These are phyloP conservation scores for Margaritifera margaritifera DNA, from an alignment of 2,888 invertebrate species.

Conservation along the genomic window DNA sequence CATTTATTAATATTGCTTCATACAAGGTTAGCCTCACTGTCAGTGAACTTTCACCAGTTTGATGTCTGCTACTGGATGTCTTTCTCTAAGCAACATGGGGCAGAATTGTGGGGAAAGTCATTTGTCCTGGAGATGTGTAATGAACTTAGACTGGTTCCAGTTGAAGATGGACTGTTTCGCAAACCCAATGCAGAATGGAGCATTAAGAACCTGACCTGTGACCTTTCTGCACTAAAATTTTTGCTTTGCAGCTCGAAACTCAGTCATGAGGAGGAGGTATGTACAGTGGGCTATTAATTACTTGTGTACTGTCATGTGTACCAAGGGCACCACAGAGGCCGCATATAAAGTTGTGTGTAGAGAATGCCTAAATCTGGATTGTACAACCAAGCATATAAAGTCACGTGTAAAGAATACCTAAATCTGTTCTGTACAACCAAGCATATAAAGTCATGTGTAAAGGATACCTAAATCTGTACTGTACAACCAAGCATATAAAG, in stretches of 20 bases:
- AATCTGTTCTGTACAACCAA: too few species aligned
- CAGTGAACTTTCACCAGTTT: conserved; percentile 87
- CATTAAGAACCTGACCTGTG: conserved; percentile 93
- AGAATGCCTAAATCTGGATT: too few species aligned
- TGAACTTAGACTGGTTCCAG: conserved; percentile 80
- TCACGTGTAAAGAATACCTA: too few species aligned
- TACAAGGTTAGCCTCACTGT: conserved; percentile 84
- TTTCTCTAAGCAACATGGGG: conserved; percentile 92
- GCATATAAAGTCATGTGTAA: too few species aligned
- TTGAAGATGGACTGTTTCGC: conserved; percentile 87
- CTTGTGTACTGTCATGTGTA: too few species aligned
- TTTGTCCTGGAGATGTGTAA: conserved; percentile 63
- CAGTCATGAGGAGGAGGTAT: conserved; percentile 41
- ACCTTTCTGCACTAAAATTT: conserved; percentile 79
- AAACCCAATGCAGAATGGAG: conserved; percentile 92
- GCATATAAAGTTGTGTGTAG: too few species aligned
- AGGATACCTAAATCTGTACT: too few species aligned
- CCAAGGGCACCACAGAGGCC: too few species aligned
- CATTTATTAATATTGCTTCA: neutral
- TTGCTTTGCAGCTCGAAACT: conserved; percentile 62
- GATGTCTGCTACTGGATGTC: conserved; percentile 96
- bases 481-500: too few species aligned
- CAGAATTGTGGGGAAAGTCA: conserved; percentile 63
- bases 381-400: too few species aligned
- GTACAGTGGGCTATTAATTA: neutral